Conservation (phyloP, 1,140 invertebrate genomes). For the Lasioglossum albipes region DNA sequence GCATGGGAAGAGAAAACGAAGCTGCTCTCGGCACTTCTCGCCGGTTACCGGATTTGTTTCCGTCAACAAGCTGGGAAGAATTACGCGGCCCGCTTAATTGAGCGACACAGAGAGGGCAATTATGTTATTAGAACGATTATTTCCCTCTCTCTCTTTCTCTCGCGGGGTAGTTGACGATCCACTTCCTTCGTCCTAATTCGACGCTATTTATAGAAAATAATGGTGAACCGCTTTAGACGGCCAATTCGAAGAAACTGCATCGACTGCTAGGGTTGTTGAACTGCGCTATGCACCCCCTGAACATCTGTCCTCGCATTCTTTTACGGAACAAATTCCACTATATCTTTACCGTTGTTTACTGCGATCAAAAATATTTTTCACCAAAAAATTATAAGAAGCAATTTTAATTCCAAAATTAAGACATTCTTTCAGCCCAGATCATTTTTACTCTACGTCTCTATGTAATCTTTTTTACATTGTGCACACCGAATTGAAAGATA, state of each 20-base stretch:
- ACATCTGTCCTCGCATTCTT: not conserved
- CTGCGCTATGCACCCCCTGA: not conserved
- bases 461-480: too few relatives aligned
- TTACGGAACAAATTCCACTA: too few relatives aligned
- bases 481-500: too few relatives aligned
- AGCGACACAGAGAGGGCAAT: constrained; percentile 6
- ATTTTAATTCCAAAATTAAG: too few relatives aligned
- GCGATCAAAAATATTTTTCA: too few relatives aligned
- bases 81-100: not conserved
- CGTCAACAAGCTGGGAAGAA: not conserved
- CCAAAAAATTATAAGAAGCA: too few relatives aligned
- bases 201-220: constrained; percentile 6
- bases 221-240: not conserved
- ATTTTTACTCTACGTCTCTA: too few relatives aligned
- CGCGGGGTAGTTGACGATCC: not conserved
- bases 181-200: constrained; percentile 20
- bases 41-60: not conserved
- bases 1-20: not conserved
- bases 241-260: not conserved
- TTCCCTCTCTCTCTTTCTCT: not conserved
- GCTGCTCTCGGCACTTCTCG: not conserved
- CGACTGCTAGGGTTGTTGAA: not conserved
- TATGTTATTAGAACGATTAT: constrained; percentile 16
- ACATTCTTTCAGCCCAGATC: too few relatives aligned
- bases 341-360: too few relatives aligned